A percentile compares a stretch with the other conserved stretches of the same genome.
Evolutionary conservation across 2,113 vertebrate genomes (phyloP).

Genomic region (Bagarius yarrelli): DNA sequence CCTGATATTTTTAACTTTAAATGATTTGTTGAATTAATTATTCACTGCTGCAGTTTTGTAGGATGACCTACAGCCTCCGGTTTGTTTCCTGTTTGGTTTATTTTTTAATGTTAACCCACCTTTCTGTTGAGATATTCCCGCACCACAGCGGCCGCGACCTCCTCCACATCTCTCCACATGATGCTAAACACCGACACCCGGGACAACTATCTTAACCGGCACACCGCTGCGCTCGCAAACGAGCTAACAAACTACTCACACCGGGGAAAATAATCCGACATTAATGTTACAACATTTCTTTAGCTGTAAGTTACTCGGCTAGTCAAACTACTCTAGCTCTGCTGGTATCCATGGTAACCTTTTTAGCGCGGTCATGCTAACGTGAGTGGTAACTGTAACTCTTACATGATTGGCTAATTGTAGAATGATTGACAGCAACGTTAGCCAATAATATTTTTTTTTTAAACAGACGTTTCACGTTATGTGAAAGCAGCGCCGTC

Average conservation of each 20-base stretch:
- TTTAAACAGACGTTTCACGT: background rate
- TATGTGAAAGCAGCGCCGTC: conserved; percentile 16
- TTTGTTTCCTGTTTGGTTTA: background rate
- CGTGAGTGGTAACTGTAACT: background rate
- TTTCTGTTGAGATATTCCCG: conserved; percentile 90
- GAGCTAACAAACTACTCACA: background rate
- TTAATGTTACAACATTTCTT: background rate
- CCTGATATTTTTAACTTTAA: background rate
- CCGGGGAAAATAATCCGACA: background rate
- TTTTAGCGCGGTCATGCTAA: background rate
- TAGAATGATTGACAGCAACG: background rate
- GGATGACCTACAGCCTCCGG: background rate
- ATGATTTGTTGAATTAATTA: too few species aligned
- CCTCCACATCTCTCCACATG: conserved; percentile 79
- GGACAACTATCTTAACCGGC: background rate
- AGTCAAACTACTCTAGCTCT: background rate
- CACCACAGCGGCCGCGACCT: conserved; percentile 85
- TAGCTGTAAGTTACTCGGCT: background rate
- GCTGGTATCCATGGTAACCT: conserved; percentile 28
- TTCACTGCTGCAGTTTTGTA: background rate
- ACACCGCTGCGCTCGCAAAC: background rate
- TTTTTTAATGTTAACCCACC: conserved; percentile 62
- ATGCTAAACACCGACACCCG: background rate
- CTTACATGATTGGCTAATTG: background rate
- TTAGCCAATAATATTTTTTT: background rate